Percentiles rank a stretch among this genome's conserved stretches.
phyloP scores from a whole-genome alignment of 2,888 invertebrate species.

The Lithosia quadra region DNA sequence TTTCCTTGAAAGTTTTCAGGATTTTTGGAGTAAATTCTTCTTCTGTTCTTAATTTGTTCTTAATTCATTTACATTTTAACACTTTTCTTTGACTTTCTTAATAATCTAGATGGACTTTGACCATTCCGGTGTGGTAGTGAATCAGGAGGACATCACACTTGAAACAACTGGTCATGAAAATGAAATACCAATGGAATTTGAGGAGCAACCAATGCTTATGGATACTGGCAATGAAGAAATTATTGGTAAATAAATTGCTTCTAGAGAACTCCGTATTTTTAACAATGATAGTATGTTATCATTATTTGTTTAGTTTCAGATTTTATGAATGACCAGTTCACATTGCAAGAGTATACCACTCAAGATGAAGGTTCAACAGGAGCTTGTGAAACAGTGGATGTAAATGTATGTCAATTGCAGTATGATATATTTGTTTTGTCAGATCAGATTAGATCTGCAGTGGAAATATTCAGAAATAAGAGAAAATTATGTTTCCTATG shows the following conservation, averaged over 20 bases:
- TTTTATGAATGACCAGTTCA: constrained; percentile 77
- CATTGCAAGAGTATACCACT: constrained; percentile 72
- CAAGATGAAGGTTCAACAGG: constrained; percentile 66
- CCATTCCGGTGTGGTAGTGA: constrained; percentile 68
- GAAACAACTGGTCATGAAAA: constrained; percentile 62
- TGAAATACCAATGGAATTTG: constrained; percentile 78
- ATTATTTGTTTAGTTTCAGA: constrained; percentile 65
- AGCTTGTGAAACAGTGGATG: constrained; percentile 62
- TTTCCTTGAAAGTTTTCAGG: not conserved
- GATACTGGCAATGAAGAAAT: constrained; percentile 80
- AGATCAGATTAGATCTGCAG: too few species aligned
- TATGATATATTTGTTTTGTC: not conserved
- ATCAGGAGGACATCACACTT: constrained; percentile 70
- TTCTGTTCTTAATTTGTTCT: not conserved
- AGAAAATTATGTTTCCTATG: not conserved
- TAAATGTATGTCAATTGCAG: constrained; percentile 63
- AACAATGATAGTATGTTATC: not conserved
- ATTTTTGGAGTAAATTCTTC: not conserved
- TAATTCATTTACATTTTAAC: not conserved
- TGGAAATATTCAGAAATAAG: not conserved
- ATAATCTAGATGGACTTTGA: constrained; percentile 77
- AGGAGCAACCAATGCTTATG: constrained; percentile 75
- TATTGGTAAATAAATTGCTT: constrained; percentile 68
- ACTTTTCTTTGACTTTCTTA: too few species aligned
- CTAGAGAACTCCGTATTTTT: not conserved